A percentile compares a stretch with the other conserved stretches of the same genome.
These are phyloP conservation scores for Micoletzkya japonica DNA, from an alignment of 2,888 invertebrate species.

Conservation along the genomic window DNA sequence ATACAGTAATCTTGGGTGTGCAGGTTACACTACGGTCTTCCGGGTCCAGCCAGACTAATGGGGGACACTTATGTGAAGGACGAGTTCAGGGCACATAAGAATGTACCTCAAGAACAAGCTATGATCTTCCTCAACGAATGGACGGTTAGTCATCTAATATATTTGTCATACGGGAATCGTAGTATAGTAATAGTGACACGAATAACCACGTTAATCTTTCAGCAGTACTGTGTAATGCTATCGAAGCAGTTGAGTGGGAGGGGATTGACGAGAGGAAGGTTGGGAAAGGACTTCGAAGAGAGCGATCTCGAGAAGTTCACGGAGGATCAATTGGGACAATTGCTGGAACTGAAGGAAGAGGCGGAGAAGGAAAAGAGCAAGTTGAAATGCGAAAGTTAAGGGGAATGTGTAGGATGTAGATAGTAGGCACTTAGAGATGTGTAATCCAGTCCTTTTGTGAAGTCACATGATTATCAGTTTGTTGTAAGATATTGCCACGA, in stretches of 20 bases:
- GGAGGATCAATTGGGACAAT: slow-evolving; percentile 55
- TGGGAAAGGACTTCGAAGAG: slow-evolving; percentile 33
- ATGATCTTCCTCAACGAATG: slow-evolving; percentile 51
- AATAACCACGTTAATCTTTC: slow-evolving; percentile 20
- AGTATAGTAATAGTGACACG: neutral
- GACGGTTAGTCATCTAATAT: slow-evolving; percentile 38
- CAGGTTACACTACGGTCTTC: slow-evolving; percentile 57
- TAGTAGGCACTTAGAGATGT: neutral
- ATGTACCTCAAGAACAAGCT: slow-evolving; percentile 43
- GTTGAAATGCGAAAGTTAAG: slow-evolving; percentile 10
- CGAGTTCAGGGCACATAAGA: slow-evolving; percentile 50
- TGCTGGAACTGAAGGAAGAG: slow-evolving; percentile 55
- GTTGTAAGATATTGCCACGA: neutral
- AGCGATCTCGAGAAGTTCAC: slow-evolving; percentile 43
- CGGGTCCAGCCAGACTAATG: slow-evolving; percentile 48
- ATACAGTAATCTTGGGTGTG: too few relatives aligned
- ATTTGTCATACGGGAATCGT: neutral
- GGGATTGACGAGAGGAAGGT: slow-evolving; percentile 44
- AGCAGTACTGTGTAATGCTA: slow-evolving; percentile 52
- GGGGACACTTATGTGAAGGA: slow-evolving; percentile 58
- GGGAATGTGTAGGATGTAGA: neutral
- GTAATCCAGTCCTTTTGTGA: neutral
- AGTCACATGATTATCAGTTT: neutral
- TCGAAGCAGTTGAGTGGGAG: slow-evolving; percentile 50
- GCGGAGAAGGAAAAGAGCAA: slow-evolving; percentile 40